Conservation (phyloP, 37 sponge, comb jelly and placozoan genomes). For the Diacarnus erythraeanus region DNA sequence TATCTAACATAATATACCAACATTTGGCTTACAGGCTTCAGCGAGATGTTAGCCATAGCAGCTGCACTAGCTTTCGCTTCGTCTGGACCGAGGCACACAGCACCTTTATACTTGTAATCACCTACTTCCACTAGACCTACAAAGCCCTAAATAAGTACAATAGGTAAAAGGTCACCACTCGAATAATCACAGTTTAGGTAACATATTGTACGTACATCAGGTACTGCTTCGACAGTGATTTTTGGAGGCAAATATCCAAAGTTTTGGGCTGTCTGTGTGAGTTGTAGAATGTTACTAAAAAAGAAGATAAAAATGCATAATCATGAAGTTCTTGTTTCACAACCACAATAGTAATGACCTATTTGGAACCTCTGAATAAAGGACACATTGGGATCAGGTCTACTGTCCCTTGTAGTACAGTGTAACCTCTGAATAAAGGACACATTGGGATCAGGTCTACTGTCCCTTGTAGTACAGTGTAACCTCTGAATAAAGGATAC, state of each 20-base stretch:
- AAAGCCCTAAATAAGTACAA: slow-evolving; percentile 12
- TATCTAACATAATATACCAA: not conserved
- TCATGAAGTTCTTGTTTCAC: no score
- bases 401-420: no score
- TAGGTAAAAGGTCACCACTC: not conserved
- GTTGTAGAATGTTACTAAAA: not conserved
- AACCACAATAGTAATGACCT: no score
- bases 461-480: no score
- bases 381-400: no score
- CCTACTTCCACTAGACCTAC: slow-evolving; percentile 30
- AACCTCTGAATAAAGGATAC: no score
- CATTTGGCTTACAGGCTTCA: not conserved
- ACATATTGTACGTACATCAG: not conserved
- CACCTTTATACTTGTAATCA: slow-evolving; percentile 17
- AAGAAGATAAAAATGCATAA: not conserved
- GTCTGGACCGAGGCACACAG: not conserved
- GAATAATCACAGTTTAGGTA: not conserved
- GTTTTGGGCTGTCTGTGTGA: not conserved
- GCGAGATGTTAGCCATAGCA: slow-evolving; percentile 27
- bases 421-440: no score
- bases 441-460: no score
- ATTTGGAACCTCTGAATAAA: no score
- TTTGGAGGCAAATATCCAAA: not conserved
- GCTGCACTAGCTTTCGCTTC: slow-evolving; percentile 32
- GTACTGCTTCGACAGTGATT: not conserved